Evolutionary conservation across 2,888 invertebrate species (phyloP).

Genomic region (Hipparchia sbordonii): DNA sequence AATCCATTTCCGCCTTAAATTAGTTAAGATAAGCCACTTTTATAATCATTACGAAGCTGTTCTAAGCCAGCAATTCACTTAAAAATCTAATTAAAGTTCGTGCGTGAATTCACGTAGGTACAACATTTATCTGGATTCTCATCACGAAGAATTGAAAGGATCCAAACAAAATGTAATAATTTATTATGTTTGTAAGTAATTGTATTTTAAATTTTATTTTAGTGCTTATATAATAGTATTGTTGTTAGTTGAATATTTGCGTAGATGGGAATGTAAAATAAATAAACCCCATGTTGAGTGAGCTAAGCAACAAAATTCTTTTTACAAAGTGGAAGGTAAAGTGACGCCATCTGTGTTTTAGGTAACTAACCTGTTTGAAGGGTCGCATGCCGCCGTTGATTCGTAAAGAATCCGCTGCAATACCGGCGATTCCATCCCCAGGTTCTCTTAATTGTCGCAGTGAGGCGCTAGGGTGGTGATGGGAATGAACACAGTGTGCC

Average conservation of each 20-base stretch:
- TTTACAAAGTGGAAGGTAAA: conserved; percentile 13
- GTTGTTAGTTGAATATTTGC: not conserved
- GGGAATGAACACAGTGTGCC: conserved; percentile 85
- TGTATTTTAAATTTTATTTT: not conserved
- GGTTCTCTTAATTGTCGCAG: conserved; percentile 92
- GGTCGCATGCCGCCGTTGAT: conserved; percentile 98
- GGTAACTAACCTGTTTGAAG: conserved; percentile 93
- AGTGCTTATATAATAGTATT: not conserved
- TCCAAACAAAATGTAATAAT: not conserved
- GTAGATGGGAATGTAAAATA: not conserved
- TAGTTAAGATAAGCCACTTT: conserved; percentile 43
- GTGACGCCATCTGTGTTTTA: conserved; percentile 64
- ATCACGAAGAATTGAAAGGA: not conserved
- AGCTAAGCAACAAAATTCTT: not conserved
- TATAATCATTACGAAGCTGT: conserved; percentile 53
- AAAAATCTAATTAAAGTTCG: conserved; percentile 56
- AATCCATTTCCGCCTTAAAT: conserved; percentile 25
- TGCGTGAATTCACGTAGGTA: conserved; percentile 36
- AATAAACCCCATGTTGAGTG: not conserved
- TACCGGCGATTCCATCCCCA: conserved; percentile 95
- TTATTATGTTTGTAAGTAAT: not conserved
- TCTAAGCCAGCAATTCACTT: conserved; percentile 56
- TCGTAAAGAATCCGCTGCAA: conserved; percentile 96
- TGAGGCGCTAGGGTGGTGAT: conserved; percentile 91
- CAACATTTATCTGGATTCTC: conserved; percentile 24